Base-by-base conservation (phyloP, 2,797 vertebrate species). In the Periparus ater region DNA sequence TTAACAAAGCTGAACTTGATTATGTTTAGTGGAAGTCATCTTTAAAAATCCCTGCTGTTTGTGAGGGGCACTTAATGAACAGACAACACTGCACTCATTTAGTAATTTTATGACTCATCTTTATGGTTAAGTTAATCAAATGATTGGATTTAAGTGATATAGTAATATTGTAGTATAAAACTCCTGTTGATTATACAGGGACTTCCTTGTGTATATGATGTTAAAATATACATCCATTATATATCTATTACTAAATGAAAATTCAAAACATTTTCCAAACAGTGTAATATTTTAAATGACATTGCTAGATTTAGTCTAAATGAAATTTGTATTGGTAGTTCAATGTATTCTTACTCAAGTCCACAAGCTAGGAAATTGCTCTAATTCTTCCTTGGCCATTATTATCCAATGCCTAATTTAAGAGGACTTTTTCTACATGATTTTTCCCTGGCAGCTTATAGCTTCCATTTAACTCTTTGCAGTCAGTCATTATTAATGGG, bases 41-140 rank as follows among this genome's bases (percentile, higher is more conserved):
- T 73, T 57, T 58, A 77, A 66, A 85, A 71, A 38, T 77, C 3
- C 17, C n/a, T 83, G 11, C 19, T 17, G 20, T 7, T 20, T 81
- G 4, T 0, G 1, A 26, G 5, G 4, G 13, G 3, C 3, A 8
- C 3, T 20, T 60, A 55, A 22, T 36, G 13, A 89, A 45, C 13
- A 30, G 32, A 67, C 3, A 82, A 48, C 0, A 0, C 7, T 30
- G 1, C 4, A 72, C 7, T n/a, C 30, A 57, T 81, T 75, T 45
- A 57, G 10, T 10, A 78, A 57, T 38, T 54, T 89, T 71, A 45
- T 65, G 26, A 55, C 34, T 76, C 48, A 27, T 73, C 48, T 91
- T 91, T 23, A 40, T 27, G 17, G 10, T 45, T 12, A 4, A 57
- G 6, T 65, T 42, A 79, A 62, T 75, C 0, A 68, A 62, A 47